These are phyloP conservation scores for Geophilus truncorum DNA, from an alignment of 2,888 invertebrate species.

Conservation along the genomic window DNA sequence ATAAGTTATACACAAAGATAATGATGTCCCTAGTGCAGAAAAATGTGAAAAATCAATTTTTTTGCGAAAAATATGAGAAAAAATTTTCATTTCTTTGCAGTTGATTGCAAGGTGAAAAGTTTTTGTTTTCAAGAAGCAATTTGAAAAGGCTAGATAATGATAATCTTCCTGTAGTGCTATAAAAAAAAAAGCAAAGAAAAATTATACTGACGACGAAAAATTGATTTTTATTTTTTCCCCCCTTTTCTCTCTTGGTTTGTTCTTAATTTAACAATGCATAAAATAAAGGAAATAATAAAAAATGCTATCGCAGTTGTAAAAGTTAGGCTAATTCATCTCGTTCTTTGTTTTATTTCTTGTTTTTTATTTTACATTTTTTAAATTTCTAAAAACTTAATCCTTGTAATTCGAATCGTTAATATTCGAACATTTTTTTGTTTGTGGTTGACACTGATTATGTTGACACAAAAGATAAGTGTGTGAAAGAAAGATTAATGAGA, in stretches of 20 bases:
- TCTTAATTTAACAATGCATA: background rate
- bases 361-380: background rate
- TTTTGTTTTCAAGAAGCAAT: background rate
- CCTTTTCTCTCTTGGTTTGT: background rate
- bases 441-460: conserved; percentile 12
- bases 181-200: background rate
- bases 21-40: background rate
- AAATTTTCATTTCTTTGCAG: too few species aligned
- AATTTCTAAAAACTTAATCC: background rate
- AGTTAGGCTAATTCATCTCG: background rate
- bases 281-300: background rate
- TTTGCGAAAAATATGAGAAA: background rate
- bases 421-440: background rate
- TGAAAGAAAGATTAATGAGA: conserved; percentile 25
- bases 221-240: background rate
- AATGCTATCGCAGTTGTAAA: background rate
- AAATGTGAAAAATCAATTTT: background rate
- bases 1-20: background rate
- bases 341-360: background rate
- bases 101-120: background rate
- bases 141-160: background rate
- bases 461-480: conserved; percentile 16
- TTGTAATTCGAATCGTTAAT: background rate
- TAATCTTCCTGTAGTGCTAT: background rate
- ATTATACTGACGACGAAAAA: background rate